Percentiles rank a stretch among this genome's conserved stretches.
These are phyloP conservation scores for Calameuta filiformis DNA, from an alignment of 2,888 invertebrate genomes.

Conservation along the genomic window DNA sequence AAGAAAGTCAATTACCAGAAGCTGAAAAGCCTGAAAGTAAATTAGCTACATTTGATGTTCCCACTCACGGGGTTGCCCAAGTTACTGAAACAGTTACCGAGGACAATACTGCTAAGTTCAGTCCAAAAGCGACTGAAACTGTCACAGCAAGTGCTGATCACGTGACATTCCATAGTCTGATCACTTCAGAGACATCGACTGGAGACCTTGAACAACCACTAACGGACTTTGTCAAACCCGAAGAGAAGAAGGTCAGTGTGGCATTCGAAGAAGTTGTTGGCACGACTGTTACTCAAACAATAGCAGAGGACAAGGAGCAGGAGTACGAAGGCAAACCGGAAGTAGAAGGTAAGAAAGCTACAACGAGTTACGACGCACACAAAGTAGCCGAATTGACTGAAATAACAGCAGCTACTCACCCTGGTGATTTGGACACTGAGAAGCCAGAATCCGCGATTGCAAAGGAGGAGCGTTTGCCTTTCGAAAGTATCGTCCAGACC, in stretches of 20 bases:
- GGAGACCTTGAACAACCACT: conserved; percentile 56
- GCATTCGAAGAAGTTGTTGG: conserved; percentile 64
- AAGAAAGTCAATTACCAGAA: conserved; percentile 46
- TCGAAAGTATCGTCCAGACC: conserved; percentile 71
- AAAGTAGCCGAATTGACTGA: conserved; percentile 72
- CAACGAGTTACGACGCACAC: conserved; percentile 65
- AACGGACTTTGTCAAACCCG: conserved; percentile 54
- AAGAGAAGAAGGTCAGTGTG: conserved; percentile 52
- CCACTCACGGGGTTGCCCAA: conserved; percentile 62
- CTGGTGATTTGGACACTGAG: conserved; percentile 65
- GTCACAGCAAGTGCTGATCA: conserved; percentile 70
- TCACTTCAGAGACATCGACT: conserved; percentile 61
- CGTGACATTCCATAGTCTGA: conserved; percentile 69
- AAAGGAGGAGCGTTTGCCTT: conserved; percentile 66
- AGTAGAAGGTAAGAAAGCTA: conserved; percentile 56
- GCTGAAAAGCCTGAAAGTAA: conserved; percentile 52
- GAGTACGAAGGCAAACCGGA: conserved; percentile 50
- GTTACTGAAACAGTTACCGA: conserved; percentile 57
- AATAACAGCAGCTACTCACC: conserved; percentile 68
- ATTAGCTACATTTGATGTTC: conserved; percentile 60
- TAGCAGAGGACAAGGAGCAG: conserved; percentile 66
- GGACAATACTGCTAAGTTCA: conserved; percentile 50
- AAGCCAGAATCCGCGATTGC: conserved; percentile 61
- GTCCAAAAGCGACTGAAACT: conserved; percentile 61
- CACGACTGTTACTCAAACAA: conserved; percentile 69